Conservation (phyloP, 2,797 vertebrate species). For the Podarcis lilfordi region DNA sequence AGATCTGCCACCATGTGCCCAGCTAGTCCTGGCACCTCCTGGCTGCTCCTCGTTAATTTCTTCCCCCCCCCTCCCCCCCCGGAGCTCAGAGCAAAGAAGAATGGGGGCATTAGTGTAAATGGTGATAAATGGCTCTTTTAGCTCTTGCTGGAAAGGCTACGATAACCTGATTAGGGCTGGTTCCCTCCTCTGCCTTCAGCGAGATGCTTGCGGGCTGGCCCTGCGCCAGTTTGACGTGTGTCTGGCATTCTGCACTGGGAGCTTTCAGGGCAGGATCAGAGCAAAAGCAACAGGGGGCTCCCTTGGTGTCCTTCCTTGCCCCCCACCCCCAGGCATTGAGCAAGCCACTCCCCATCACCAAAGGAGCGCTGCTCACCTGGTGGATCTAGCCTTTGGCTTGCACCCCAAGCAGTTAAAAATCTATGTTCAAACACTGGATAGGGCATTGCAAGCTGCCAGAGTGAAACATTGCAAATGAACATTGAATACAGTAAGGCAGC, state of each 20-base stretch:
- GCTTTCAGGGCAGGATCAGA: constrained; percentile 70
- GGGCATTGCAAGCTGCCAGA: too few relatives aligned
- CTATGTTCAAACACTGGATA: too few relatives aligned
- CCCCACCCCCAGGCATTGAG: too few relatives aligned
- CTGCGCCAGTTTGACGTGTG: constrained; percentile 75
- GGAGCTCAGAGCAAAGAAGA: constrained; percentile 64
- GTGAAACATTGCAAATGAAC: too few relatives aligned
- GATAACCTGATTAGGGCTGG: constrained; percentile 66
- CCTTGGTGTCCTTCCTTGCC: background rate
- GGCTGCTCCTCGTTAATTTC: constrained; percentile 36
- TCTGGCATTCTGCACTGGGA: constrained; percentile 76
- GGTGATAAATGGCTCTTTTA: constrained; percentile 76
- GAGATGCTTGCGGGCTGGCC: constrained; percentile 68
- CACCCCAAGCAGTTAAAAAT: too few relatives aligned
- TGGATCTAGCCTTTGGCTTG: too few relatives aligned
- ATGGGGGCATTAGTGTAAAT: constrained; percentile 64
- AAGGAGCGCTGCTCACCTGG: too few relatives aligned
- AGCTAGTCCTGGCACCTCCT: constrained; percentile 46
- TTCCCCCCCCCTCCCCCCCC: constrained; percentile 46
- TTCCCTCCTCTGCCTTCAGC: constrained; percentile 66
- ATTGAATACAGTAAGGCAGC: too few relatives aligned
- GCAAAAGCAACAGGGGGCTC: constrained; percentile 62
- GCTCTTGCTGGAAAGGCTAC: constrained; percentile 70
- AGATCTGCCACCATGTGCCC: background rate
- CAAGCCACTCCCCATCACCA: too few relatives aligned